Percentiles rank a stretch among this genome's conserved stretches.
Conservation (phyloP, 2,113 vertebrate genomes). For the Silurus glanis region DNA sequence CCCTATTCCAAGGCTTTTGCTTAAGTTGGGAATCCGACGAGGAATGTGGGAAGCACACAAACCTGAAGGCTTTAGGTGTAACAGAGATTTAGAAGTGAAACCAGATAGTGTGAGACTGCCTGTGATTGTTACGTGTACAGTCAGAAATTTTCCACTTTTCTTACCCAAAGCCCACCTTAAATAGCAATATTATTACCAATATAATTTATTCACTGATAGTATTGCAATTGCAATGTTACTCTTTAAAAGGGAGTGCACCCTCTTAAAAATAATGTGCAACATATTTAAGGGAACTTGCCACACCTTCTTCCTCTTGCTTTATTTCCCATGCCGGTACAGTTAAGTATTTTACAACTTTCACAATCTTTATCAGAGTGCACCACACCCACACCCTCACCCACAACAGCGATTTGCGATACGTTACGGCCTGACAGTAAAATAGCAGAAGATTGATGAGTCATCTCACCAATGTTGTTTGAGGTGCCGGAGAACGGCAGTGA, state of each 20-base stretch:
- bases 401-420: not conserved
- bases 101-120: not conserved
- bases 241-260: not conserved
- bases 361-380: not conserved
- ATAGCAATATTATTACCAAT: not conserved
- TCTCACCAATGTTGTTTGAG: not conserved
- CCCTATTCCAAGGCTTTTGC: slow-evolving; percentile 34
- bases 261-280: not conserved
- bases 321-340: not conserved
- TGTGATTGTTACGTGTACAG: not conserved
- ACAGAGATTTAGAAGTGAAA: not conserved
- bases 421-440: not conserved
- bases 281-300: too few relatives aligned
- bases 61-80: slow-evolving; percentile 44
- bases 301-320: not conserved
- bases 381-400: not conserved
- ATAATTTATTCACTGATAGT: not conserved
- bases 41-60: slow-evolving; percentile 57
- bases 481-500: not conserved
- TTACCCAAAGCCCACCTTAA: not conserved
- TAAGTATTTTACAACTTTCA: not conserved
- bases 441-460: not conserved
- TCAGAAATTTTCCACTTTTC: not conserved
- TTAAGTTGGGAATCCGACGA: slow-evolving; percentile 36
- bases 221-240: not conserved